Percentiles rank a stretch among this genome's conserved stretches.
Conservation (phyloP, 2,888 invertebrate genomes). For the Eilema caniola region DNA sequence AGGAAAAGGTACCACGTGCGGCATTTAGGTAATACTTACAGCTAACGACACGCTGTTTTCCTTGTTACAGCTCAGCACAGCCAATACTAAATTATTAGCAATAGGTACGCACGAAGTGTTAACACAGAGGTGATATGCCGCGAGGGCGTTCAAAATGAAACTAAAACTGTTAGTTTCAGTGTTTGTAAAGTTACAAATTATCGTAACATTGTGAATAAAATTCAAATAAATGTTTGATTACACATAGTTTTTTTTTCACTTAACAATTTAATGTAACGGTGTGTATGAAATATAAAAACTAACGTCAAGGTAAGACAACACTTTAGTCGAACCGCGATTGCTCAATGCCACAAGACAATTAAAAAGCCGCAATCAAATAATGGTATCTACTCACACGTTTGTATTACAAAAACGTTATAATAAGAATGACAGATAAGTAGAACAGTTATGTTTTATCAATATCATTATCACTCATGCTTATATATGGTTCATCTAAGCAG, state of each 20-base stretch:
- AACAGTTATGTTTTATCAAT: conserved; percentile 16
- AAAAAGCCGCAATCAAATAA: not conserved
- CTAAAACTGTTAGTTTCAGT: conserved; percentile 23
- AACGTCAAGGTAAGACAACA: conserved; percentile 11
- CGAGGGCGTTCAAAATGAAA: conserved; percentile 26
- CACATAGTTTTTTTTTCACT: conserved; percentile 19
- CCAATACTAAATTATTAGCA: conserved; percentile 8
- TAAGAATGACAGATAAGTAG: conserved; percentile 7
- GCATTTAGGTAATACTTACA: conserved; percentile 7
- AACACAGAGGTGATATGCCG: conserved; percentile 26
- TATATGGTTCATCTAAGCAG: conserved; percentile 4
- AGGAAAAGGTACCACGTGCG: not conserved
- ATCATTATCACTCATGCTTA: not conserved
- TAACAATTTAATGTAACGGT: conserved; percentile 8
- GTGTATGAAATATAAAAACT: conserved; percentile 8
- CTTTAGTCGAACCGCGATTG: not conserved
- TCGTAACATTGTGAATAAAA: conserved; percentile 31
- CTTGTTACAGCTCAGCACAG: not conserved
- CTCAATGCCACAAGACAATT: conserved; percentile 18
- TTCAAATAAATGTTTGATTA: conserved; percentile 9
- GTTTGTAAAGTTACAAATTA: conserved; percentile 27
- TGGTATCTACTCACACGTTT: conserved; percentile 5
- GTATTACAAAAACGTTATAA: conserved; percentile 4
- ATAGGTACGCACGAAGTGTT: conserved; percentile 1
- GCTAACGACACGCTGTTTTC: conserved; percentile 1